phyloP scores from a whole-genome alignment of 2,113 vertebrate genomes.

The Myotis davidii region DNA sequence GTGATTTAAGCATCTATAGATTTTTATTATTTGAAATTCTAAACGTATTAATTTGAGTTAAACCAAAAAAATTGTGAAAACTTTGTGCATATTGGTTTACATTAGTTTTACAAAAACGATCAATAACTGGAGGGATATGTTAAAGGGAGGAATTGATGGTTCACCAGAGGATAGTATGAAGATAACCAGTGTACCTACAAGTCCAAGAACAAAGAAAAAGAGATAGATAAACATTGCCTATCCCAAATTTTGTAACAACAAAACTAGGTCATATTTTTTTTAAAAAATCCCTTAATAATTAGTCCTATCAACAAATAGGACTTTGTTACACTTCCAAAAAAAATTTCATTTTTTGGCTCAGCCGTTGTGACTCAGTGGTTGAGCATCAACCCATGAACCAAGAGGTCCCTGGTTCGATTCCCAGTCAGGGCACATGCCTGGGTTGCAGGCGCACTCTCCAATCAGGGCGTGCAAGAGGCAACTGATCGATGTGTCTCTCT shows the following conservation, averaged over 20 bases:
- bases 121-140: not conserved
- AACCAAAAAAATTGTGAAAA: not conserved
- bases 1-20: not conserved
- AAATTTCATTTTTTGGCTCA: too few species aligned
- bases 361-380: too few species aligned
- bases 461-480: too few species aligned
- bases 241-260: constrained; percentile 18
- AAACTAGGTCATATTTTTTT: not conserved
- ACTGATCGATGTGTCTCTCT: too few species aligned
- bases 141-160: not conserved
- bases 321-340: not conserved
- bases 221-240: not conserved
- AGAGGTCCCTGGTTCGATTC: too few species aligned
- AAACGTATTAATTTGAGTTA: not conserved
- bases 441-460: too few species aligned
- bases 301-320: not conserved
- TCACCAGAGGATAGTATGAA: not conserved
- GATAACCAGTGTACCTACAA: not conserved
- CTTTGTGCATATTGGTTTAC: not conserved
- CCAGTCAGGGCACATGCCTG: too few species aligned
- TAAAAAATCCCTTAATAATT: not conserved
- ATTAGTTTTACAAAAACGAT: not conserved
- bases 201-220: not conserved
- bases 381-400: too few species aligned
- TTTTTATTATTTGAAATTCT: constrained; percentile 6